These are phyloP conservation scores for Oncorhynchus nerka DNA, from an alignment of 2,113 vertebrate genomes.

Conservation along the genomic window DNA sequence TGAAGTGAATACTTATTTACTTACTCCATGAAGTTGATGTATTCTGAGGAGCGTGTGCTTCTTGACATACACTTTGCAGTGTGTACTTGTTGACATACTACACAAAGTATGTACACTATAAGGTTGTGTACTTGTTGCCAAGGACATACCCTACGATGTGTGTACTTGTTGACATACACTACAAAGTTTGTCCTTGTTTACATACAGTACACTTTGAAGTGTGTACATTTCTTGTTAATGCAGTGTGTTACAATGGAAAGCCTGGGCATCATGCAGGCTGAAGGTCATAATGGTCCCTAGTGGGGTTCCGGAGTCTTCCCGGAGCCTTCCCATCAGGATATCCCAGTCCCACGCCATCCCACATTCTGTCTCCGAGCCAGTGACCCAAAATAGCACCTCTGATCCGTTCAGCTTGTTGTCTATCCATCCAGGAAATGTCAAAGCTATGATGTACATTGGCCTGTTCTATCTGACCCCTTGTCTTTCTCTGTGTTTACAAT, in stretches of 20 bases:
- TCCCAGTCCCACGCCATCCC: background rate
- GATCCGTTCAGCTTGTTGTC: conserved; percentile 28
- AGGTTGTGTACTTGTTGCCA: no score
- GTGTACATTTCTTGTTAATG: background rate
- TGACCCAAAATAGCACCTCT: conserved; percentile 14
- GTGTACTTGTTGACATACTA: no score
- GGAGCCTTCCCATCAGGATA: conserved; percentile 25
- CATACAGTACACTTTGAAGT: background rate
- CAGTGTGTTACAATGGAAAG: conserved; percentile 9
- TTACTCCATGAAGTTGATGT: no score
- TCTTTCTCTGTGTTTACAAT: no score
- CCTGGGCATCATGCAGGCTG: background rate
- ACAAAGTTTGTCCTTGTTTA: no score
- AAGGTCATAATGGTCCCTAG: conserved; percentile 15
- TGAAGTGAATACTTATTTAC: no score
- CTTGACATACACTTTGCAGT: no score
- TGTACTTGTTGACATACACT: no score
- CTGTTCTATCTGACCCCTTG: background rate
- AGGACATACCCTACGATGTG: no score
- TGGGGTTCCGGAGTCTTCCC: no score
- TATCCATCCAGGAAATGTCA: conserved; percentile 27
- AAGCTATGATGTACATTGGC: conserved; percentile 1
- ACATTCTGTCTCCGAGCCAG: conserved; percentile 9
- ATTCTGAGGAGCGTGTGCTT: no score
- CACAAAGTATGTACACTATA: background rate